A percentile compares a stretch with the other conserved stretches of the same genome.
Conservation (phyloP, 2,888 invertebrate species). For the Hypena proboscidalis region DNA sequence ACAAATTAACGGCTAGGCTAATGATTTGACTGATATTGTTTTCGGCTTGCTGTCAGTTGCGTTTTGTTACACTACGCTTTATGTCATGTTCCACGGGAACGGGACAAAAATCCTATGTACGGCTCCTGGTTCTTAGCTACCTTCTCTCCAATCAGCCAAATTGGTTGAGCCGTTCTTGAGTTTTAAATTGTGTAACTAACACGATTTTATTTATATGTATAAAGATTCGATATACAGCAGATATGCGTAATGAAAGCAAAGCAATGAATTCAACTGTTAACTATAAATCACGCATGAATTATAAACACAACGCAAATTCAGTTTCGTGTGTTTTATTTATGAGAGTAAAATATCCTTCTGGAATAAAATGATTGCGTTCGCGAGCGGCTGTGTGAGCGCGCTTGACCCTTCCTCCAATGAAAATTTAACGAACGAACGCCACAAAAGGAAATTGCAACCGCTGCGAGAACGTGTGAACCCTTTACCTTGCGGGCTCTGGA, state of each 20-base stretch:
- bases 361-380: constrained; percentile 62
- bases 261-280: constrained; percentile 44
- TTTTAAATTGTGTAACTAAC: too few relatives aligned
- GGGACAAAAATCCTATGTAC: too few relatives aligned
- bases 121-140: too few relatives aligned
- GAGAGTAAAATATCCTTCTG: constrained; percentile 56
- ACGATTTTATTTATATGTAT: too few relatives aligned
- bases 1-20: too few relatives aligned
- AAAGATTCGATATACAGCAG: constrained; percentile 18
- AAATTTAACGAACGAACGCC: constrained; percentile 73
- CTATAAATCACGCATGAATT: constrained; percentile 49
- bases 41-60: too few relatives aligned
- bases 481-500: constrained; percentile 55
- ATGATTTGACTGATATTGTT: too few relatives aligned
- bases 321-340: constrained; percentile 63
- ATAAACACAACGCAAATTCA: constrained; percentile 57
- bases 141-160: too few relatives aligned
- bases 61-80: too few relatives aligned
- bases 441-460: constrained; percentile 71
- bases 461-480: constrained; percentile 58
- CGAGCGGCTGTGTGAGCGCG: constrained; percentile 46
- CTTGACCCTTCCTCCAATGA: constrained; percentile 64
- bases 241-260: constrained; percentile 35
- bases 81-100: too few relatives aligned
- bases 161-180: too few relatives aligned